These are phyloP conservation scores for Emmelina monodactyla DNA, from an alignment of 2,888 invertebrate species.

Conservation along the genomic window DNA sequence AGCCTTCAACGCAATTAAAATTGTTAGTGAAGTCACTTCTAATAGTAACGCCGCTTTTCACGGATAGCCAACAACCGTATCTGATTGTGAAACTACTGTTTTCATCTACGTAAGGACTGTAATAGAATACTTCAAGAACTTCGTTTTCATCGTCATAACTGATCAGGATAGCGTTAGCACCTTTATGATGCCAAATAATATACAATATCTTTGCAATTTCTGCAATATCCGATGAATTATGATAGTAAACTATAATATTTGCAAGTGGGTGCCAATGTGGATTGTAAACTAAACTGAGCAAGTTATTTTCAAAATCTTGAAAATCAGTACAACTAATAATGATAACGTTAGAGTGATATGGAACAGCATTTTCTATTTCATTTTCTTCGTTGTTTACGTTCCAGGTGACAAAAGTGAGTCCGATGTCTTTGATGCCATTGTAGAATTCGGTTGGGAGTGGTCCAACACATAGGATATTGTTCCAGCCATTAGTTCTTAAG, in stretches of 20 bases:
- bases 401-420: conserved; percentile 25
- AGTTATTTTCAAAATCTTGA: conserved; percentile 29
- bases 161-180: conserved; percentile 30
- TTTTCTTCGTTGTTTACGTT: conserved; percentile 25
- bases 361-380: conserved; percentile 27
- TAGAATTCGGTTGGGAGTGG: conserved; percentile 31
- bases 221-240: conserved; percentile 14
- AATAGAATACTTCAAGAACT: conserved; percentile 24
- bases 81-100: conserved; percentile 22
- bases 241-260: conserved; percentile 33
- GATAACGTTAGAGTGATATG: conserved; percentile 30
- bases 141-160: conserved; percentile 26
- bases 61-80: conserved; percentile 37
- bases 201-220: conserved; percentile 37
- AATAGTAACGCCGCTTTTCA: conserved; percentile 30
- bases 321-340: conserved; percentile 28
- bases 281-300: conserved; percentile 23
- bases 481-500: conserved; percentile 36
- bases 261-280: conserved; percentile 41
- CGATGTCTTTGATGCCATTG: conserved; percentile 20
- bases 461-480: conserved; percentile 33
- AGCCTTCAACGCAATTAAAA: conserved; percentile 32
- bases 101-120: conserved; percentile 31
- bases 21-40: conserved; percentile 24
- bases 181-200: conserved; percentile 37